Evolutionary conservation across 2,888 invertebrate genomes (phyloP).

Genomic region (Noctua pronuba): DNA sequence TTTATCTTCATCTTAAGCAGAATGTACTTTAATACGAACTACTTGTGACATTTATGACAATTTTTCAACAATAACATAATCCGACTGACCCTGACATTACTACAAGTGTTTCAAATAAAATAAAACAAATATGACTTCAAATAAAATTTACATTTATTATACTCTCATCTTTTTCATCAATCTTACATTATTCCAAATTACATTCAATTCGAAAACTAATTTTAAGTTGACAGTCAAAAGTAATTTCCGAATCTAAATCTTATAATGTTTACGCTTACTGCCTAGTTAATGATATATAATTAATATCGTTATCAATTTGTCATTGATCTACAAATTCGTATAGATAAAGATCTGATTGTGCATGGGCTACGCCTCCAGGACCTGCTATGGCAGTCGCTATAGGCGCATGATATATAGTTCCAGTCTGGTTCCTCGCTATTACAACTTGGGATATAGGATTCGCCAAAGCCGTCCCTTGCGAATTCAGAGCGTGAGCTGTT

Average conservation of each 20-base stretch:
- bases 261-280: conserved; percentile 26
- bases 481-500: conserved; percentile 91
- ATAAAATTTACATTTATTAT: conserved; percentile 54
- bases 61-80: conserved; percentile 15
- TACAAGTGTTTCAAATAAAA: conserved; percentile 25
- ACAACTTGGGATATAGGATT: conserved; percentile 92
- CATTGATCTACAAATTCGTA: conserved; percentile 81
- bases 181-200: conserved; percentile 39
- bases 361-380: conserved; percentile 94
- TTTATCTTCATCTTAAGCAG: neutral
- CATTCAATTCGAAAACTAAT: conserved; percentile 77
- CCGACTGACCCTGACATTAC: conserved; percentile 56
- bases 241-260: conserved; percentile 73
- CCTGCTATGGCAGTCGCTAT: conserved; percentile 93
- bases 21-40: neutral
- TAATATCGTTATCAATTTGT: conserved; percentile 53
- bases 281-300: conserved; percentile 49
- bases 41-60: neutral
- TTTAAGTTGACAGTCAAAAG: conserved; percentile 85
- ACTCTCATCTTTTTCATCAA: conserved; percentile 27
- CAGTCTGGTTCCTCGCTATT: conserved; percentile 90
- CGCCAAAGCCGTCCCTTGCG: conserved; percentile 92
- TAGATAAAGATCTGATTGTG: conserved; percentile 93
- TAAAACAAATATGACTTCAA: conserved; percentile 47
- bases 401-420: conserved; percentile 92